Base-by-base conservation (phyloP, 2,888 invertebrate genomes). In the Parnassius glacialis region DNA sequence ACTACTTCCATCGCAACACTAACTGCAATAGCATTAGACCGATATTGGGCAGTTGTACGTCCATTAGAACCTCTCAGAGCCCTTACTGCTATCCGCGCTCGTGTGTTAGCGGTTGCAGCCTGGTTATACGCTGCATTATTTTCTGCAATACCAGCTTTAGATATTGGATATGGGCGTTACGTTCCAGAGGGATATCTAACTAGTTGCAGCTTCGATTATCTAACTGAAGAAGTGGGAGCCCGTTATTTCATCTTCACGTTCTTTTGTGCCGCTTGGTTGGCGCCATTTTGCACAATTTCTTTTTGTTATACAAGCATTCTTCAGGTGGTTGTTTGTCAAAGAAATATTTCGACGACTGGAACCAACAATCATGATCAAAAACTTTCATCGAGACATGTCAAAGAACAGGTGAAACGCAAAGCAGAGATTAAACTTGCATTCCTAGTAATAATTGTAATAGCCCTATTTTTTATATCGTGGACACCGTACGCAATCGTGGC, bases 141-240 rank as follows among this genome's bases (percentile, higher is more conserved):
- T 78, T 93, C 96, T 2, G 79, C 93, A 7, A 92, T 96, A 58
- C 97, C 97, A 0, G 93, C 95, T 0, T 78, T 94, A 41, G 92
- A 94, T 72, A 90, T 96, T 52, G 95, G 96, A 10, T 92, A 95
- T 69, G 95, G 95, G 25, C 92, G 91, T 45, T 97, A 97, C 85
- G 95, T 96, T 13, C 96, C 97, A 9, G 97, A 97, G 81, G 97
- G 96, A 2, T 96, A 94, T 76, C 92, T 97, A 64, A 96, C 96
- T 20, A 95, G 95, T 72, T 97, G 97, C 84, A 95, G 96, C 74
- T 97, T 96, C 78, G 97, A 97, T 82, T 97, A 97, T 75, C 92
- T 97, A 55, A 94, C 95, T 1, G 93, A 93, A n/a, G 93, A 94
- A 59, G 74, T 83, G 0, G 77, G 81, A 0, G 94, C 93, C 1